phyloP scores from a whole-genome alignment of 1,140 invertebrate genomes.

The Drosophila navojoa region DNA sequence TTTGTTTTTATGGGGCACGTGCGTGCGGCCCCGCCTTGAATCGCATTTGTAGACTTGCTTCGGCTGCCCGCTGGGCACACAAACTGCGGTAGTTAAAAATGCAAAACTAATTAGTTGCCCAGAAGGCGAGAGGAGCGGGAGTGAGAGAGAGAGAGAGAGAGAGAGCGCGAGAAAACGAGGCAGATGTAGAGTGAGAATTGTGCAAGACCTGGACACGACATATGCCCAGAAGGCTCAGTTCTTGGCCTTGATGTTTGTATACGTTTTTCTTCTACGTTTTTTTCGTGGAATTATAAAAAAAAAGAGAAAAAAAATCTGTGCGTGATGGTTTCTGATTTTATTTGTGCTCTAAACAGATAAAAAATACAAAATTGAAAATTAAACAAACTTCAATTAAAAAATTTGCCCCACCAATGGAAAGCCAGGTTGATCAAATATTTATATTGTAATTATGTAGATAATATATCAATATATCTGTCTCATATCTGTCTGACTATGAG shows the following conservation, averaged over 20 bases:
- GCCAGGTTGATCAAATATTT: too few relatives aligned
- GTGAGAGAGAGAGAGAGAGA: background rate
- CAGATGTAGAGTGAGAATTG: background rate
- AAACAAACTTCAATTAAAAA: too few relatives aligned
- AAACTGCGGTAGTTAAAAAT: slow-evolving; percentile 61
- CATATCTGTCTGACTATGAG: too few relatives aligned
- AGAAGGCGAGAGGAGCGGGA: background rate
- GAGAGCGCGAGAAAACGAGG: background rate
- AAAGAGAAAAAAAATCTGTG: background rate
- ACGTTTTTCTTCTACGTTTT: background rate
- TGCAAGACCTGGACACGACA: slow-evolving; percentile 19
- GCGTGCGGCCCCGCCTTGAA: slow-evolving; percentile 30
- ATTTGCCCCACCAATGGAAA: too few relatives aligned
- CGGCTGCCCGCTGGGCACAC: slow-evolving; percentile 20
- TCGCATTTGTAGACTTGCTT: background rate
- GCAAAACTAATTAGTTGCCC: slow-evolving; percentile 65
- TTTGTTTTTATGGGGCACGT: slow-evolving; percentile 39
- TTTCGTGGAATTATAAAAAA: background rate
- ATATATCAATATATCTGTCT: too few relatives aligned
- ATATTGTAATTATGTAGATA: too few relatives aligned
- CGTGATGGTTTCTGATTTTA: background rate
- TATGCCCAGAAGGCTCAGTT: slow-evolving; percentile 16
- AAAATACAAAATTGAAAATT: too few relatives aligned
- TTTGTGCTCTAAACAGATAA: too few relatives aligned
- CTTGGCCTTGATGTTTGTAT: slow-evolving; percentile 21